phyloP scores from a whole-genome alignment of 2,113 vertebrate species.

The Orientallactaga bullata region DNA sequence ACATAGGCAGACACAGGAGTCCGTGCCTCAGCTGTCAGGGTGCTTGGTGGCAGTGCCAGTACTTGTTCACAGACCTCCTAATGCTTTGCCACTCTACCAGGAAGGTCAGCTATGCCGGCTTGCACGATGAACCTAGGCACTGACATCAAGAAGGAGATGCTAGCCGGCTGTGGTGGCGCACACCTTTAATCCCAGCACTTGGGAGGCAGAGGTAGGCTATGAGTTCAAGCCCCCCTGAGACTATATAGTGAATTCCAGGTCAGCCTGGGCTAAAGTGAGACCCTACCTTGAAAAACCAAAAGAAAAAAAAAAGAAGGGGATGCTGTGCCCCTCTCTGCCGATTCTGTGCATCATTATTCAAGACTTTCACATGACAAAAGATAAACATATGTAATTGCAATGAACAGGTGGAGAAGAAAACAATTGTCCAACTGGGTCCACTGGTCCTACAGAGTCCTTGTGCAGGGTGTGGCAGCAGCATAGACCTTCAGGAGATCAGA shows the following conservation, averaged over 20 bases:
- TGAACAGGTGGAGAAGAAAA: background rate
- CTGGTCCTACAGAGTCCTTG: background rate
- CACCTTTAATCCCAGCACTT: too few species aligned
- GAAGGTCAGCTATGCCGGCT: background rate
- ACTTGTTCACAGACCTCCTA: background rate
- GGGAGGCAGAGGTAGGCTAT: too few species aligned
- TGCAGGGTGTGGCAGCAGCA: background rate
- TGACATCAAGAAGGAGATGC: too few species aligned
- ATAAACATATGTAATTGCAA: background rate
- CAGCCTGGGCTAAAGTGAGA: too few species aligned
- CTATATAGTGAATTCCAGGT: too few species aligned
- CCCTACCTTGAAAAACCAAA: too few species aligned
- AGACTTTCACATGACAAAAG: background rate
- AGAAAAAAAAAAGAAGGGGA: too few species aligned
- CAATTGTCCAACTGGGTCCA: background rate
- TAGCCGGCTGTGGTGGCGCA: too few species aligned
- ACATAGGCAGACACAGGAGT: background rate
- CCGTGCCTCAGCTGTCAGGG: background rate
- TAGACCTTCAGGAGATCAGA: background rate
- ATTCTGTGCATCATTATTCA: background rate
- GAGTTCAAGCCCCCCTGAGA: too few species aligned
- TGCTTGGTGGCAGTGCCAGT: background rate
- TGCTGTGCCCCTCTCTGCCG: background rate
- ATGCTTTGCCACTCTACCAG: accelerated
- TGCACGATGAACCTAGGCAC: background rate